Percentiles rank a stretch among this genome's conserved stretches.
These are phyloP conservation scores for Zapus hudsonius DNA, from an alignment of 2,113 vertebrate genomes.

Conservation along the genomic window DNA sequence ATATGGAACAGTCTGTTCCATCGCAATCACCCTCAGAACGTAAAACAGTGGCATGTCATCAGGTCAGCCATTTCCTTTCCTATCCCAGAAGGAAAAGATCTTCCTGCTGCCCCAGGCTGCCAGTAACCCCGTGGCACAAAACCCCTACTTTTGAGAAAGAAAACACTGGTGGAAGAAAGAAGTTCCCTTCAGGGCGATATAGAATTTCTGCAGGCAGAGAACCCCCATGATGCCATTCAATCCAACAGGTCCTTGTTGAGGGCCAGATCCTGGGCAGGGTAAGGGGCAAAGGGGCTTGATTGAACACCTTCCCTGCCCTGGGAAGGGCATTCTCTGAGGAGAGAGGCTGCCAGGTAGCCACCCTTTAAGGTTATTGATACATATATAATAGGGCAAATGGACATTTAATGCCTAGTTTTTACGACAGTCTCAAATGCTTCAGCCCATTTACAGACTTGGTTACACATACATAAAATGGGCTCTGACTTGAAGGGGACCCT, in stretches of 20 bases:
- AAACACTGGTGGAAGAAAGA: not conserved
- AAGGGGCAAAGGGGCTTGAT: no score
- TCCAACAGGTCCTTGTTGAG: fast-evolving
- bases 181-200: not conserved
- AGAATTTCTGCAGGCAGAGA: no score
- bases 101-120: not conserved
- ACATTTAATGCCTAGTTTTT: not conserved
- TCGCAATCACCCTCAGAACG: not conserved
- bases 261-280: not conserved
- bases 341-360: not conserved
- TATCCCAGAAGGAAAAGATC: not conserved
- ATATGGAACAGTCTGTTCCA: not conserved
- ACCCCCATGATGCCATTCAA: not conserved
- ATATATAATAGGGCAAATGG: not conserved
- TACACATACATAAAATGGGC: not conserved
- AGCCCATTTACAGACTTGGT: not conserved
- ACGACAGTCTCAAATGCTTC: not conserved
- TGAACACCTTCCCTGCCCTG: fast-evolving
- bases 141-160: not conserved
- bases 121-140: not conserved
- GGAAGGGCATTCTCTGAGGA: not conserved
- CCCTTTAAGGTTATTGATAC: not conserved
- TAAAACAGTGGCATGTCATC: not conserved
- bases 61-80: not conserved
- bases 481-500: not conserved